phyloP scores from a whole-genome alignment of 2,888 invertebrate genomes.

The Ormyrus pomaceus region DNA sequence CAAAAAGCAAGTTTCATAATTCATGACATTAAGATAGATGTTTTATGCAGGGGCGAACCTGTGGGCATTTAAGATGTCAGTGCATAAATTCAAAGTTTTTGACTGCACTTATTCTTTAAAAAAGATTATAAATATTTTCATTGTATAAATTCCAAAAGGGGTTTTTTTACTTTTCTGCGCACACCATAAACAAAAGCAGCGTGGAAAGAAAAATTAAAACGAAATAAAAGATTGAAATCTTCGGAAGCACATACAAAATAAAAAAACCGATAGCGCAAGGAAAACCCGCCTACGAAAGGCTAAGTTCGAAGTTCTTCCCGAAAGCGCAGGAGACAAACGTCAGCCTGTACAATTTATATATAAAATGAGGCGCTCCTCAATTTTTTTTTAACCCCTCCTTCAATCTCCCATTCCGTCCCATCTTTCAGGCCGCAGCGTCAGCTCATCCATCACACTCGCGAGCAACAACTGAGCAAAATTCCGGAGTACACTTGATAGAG shows the following conservation, averaged over 20 bases:
- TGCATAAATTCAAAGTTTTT: no score
- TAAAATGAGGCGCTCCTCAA: conserved; percentile 18
- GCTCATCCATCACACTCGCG: conserved; percentile 43
- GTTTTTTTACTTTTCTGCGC: no score
- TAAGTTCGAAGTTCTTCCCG: no score
- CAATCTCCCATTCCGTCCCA: not conserved
- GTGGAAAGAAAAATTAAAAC: not conserved
- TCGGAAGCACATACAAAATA: not conserved
- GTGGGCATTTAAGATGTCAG: no score
- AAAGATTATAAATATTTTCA: no score
- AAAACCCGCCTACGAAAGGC: no score
- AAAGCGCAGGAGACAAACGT: no score
- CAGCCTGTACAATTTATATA: no score
- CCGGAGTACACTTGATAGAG: conserved; percentile 24
- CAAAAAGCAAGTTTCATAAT: no score
- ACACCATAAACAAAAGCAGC: not conserved
- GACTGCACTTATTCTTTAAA: no score
- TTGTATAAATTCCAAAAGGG: not conserved
- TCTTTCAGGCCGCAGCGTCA: conserved; percentile 14
- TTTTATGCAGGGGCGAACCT: no score
- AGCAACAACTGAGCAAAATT: conserved; percentile 34
- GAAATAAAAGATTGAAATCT: conserved; percentile 1
- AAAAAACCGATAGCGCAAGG: not conserved
- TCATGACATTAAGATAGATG: no score
- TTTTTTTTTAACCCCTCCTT: conserved; percentile 20